Base-by-base conservation (phyloP, 2,888 invertebrate species). In the Hoplodrina ambigua region DNA sequence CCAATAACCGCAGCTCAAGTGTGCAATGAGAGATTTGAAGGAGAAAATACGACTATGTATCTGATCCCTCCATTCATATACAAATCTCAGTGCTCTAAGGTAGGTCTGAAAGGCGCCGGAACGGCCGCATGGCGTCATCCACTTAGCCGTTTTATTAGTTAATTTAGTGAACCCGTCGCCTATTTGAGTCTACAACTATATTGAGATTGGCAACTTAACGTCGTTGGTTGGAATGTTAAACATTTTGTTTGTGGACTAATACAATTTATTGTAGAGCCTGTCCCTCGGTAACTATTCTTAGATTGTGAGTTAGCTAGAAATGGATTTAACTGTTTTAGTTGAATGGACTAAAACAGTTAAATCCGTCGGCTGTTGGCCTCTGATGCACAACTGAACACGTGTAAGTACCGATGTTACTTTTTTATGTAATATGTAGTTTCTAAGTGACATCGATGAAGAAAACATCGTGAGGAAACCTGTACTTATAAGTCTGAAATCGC, bases 91-190 rank as follows among this genome's bases (percentile, higher is more conserved):
- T 15, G 50, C 66, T 66, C 55, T 53, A 37, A 70, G 75, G 41
- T 41, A 73, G 58, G 67, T 53, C 69, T 57, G 33, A 54, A 66
- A 78, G 84, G 84, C 83, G 83, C 81, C 83, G 64, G 50, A 49
- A 59, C n/a, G 80, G 53, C 57, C 77, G 68, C 13, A 50, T 77
- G 81, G 71, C 85, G 84, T 80, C 84, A 84, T 73, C 77, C 85
- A 83, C 77, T 85, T 79, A 81, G 73, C 70, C 62, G 44, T 67
- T 85, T 83, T 85, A 84, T 85, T 84, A 69, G 79, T 58, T 83
- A 85, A 84, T 83, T 81, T 75, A 81, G 71, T 76, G 61, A 69
- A 58, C 37, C 46, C 63, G 65, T 58, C 66, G 61, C 56, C 75
- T 72, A 70, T 75, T 59, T 57, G 69, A 72, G 50, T 66, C 57